A percentile compares a stretch with the other conserved stretches of the same genome.
Evolutionary conservation across 2,113 vertebrate species (phyloP).

Genomic region (Daubentonia madagascariensis): DNA sequence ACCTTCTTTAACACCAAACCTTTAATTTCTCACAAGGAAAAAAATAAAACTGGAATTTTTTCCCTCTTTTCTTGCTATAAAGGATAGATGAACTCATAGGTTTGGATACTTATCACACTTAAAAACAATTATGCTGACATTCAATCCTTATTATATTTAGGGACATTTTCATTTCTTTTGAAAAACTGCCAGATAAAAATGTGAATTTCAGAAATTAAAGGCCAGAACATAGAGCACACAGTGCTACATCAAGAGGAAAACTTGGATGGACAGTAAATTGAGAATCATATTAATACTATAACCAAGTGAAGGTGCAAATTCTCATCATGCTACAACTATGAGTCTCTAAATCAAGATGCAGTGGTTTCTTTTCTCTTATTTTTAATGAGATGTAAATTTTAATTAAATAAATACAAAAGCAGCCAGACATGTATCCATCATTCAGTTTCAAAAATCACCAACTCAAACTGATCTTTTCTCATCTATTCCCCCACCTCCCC

Average conservation of each 20-base stretch:
- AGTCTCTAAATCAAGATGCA: background rate
- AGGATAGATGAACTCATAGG: background rate
- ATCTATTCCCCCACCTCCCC: background rate
- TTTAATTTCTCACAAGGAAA: constrained; percentile 14
- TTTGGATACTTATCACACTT: background rate
- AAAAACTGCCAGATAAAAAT: background rate
- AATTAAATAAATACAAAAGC: background rate
- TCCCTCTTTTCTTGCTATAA: background rate
- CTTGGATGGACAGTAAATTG: background rate
- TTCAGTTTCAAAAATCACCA: background rate
- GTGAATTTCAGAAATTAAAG: constrained; percentile 17
- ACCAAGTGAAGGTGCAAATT: background rate
- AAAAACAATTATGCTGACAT: background rate
- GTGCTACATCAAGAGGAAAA: background rate
- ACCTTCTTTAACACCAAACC: background rate
- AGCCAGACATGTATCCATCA: background rate
- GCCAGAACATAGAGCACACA: background rate
- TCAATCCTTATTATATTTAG: background rate
- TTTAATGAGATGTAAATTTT: background rate
- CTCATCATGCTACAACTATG: background rate
- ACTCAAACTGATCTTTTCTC: background rate
- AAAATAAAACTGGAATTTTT: background rate
- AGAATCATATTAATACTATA: background rate
- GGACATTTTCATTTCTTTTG: background rate
- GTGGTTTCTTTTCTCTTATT: background rate